A percentile compares a stretch with the other conserved stretches of the same genome.
These are phyloP conservation scores for Orchestes rusci DNA, from an alignment of 2,888 invertebrate genomes.

Conservation along the genomic window DNA sequence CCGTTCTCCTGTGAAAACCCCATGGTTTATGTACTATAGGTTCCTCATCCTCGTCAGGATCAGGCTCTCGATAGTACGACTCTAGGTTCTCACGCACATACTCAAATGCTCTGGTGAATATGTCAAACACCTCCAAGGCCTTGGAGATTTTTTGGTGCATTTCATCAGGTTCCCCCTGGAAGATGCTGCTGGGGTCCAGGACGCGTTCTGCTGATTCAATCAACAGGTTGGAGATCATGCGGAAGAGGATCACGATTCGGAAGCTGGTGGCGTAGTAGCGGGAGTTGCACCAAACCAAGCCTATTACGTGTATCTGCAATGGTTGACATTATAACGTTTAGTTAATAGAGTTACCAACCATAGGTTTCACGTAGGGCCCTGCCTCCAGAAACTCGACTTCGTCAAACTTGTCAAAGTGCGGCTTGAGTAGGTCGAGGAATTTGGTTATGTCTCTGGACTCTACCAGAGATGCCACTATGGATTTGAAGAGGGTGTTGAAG, in stretches of 20 bases:
- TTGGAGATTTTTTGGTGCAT: constrained; percentile 34
- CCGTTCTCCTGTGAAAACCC: constrained; percentile 66
- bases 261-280: constrained; percentile 41
- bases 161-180: constrained; percentile 67
- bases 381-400: constrained; percentile 61
- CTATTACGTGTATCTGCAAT: constrained; percentile 60
- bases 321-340: background rate
- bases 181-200: constrained; percentile 71
- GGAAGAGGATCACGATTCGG: constrained; percentile 64
- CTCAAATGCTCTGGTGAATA: constrained; percentile 42
- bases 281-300: constrained; percentile 80
- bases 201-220: constrained; percentile 67
- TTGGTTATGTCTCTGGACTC: constrained; percentile 80
- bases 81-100: constrained; percentile 45
- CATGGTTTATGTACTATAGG: constrained; percentile 58
- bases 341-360: constrained; percentile 39
- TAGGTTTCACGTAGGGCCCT: constrained; percentile 52
- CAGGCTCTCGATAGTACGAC: constrained; percentile 39
- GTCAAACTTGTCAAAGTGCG: constrained; percentile 65
- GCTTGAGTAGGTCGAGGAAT: constrained; percentile 66
- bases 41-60: constrained; percentile 34
- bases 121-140: constrained; percentile 34
- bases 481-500: constrained; percentile 71
- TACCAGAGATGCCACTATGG: constrained; percentile 69
- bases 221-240: constrained; percentile 73